phyloP scores from a whole-genome alignment of 1,140 invertebrate species.

The Stegodyphus dumicola region DNA sequence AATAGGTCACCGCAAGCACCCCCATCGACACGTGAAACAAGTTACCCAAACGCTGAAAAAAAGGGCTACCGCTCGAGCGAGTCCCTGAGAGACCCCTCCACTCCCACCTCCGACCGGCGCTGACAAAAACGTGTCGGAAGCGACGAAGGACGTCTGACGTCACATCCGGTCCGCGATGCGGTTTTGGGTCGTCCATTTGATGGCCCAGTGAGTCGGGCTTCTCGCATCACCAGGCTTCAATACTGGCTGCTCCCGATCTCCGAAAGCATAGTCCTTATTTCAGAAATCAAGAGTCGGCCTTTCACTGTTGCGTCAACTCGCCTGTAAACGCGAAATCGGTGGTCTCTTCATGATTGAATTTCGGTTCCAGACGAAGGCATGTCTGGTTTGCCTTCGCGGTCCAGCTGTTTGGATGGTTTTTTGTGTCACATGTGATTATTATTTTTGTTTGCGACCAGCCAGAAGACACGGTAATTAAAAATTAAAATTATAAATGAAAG shows the following conservation, averaged over 20 bases:
- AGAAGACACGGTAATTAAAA: too few relatives aligned
- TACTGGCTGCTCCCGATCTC: neutral
- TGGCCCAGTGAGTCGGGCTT: constrained; percentile 43
- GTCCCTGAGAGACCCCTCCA: neutral
- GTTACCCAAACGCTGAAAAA: neutral
- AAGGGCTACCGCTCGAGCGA: neutral
- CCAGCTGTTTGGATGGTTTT: neutral
- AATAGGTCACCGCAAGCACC: constrained; percentile 26
- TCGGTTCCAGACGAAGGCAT: constrained; percentile 17
- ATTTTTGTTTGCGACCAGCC: too few relatives aligned
- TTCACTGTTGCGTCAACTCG: constrained; percentile 1
- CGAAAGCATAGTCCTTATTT: neutral
- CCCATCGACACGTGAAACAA: constrained; percentile 12
- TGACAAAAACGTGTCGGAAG: constrained; percentile 49
- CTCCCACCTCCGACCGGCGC: neutral
- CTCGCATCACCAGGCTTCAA: constrained; percentile 49
- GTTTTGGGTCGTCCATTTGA: constrained; percentile 47
- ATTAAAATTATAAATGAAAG: too few relatives aligned
- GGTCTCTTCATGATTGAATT: constrained; percentile 33
- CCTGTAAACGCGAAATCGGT: neutral
- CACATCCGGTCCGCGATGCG: constrained; percentile 38
- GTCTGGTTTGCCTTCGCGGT: neutral
- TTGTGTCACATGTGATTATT: too few relatives aligned
- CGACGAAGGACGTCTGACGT: constrained; percentile 57
- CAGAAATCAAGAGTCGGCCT: neutral